Evolutionary conservation across 2,113 vertebrate genomes (phyloP), one percentile per base, ranked within the genome.

Genomic region (Gymnorhina tibicen): DNA sequence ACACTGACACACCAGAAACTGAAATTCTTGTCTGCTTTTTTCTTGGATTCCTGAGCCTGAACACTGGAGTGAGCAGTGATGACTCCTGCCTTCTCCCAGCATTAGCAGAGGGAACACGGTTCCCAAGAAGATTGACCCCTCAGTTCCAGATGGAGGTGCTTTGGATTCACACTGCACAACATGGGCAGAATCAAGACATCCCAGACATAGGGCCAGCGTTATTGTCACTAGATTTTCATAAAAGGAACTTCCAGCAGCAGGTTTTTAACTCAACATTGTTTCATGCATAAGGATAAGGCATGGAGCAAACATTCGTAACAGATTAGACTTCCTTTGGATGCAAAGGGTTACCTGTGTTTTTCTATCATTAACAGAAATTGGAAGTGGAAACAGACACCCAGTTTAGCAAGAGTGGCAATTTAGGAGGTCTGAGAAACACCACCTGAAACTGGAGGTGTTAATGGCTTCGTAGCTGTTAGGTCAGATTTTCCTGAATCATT

Each of bases 131-230:
- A 55, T 33, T 23, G 77, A 8, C 9, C 11, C 16, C n/a, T 44
- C 27, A 24, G 2, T 19, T 87, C 53, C 56, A 47, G 20, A 3
- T 28, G 12, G 56, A 64, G 12, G 1, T 32, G 2, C 4, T 89
- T 62, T 70, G 47, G 62, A 23, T 42, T 56, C 28, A 15, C 33
- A 27, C 4, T 5, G 33, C 11, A 30, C 3, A 24, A 13, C 2
- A 21, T 47, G 9, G 21, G 13, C 16, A 50, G 20, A 22, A 52
- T 46, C 49, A 44, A 59, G 44, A 16, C 17, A 77, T 32, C 26
- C 26, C 26, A 46, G 20, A 13, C 12, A 3, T 13, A 62, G 7
- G 44, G 24, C 0, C 33, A 69, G 11, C 0, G 0, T 12, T 41
- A 9, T 35, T 78, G 30, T 39, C 41, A 30, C 11, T 20, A 27